Percentiles rank a stretch among this genome's conserved stretches.
Evolutionary conservation across 2,113 vertebrate genomes (phyloP).

Genomic region (Microcebus tavaratra): DNA sequence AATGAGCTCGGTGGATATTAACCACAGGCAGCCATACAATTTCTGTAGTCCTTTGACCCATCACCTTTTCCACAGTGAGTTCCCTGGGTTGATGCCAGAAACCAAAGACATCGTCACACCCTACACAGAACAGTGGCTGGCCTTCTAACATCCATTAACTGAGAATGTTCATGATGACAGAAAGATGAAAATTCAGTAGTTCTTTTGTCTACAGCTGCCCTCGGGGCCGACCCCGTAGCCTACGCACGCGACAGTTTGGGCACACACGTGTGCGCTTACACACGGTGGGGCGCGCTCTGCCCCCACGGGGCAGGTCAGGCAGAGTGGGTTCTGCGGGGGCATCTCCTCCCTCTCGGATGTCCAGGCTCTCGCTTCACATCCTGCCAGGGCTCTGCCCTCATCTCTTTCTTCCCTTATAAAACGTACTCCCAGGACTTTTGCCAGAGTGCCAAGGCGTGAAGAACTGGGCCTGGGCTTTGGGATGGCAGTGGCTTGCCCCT

Average conservation of each 20-base stretch:
- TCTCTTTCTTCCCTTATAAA: neutral
- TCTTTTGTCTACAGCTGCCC: neutral
- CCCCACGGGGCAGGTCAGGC: neutral
- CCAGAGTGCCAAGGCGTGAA: neutral
- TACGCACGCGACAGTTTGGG: neutral
- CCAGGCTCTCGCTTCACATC: neutral
- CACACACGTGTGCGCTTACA: neutral
- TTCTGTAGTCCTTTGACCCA: neutral
- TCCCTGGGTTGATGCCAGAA: neutral
- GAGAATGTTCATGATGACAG: neutral
- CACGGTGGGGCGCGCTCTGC: fast-evolving
- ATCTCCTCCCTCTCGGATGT: neutral
- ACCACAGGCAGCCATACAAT: neutral
- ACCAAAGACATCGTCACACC: neutral
- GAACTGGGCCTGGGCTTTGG: neutral
- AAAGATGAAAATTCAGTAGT: neutral
- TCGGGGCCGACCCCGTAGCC: neutral
- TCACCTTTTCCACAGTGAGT: neutral
- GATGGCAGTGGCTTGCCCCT: neutral
- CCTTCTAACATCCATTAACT: neutral
- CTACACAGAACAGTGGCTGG: neutral
- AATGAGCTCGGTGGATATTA: neutral
- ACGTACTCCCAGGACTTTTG: neutral
- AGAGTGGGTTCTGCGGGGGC: neutral
- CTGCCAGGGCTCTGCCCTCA: neutral